A percentile compares a stretch with the other conserved stretches of the same genome.
These are phyloP conservation scores for Nasonovia ribisnigri DNA, from an alignment of 2,888 invertebrate species.

Conservation along the genomic window DNA sequence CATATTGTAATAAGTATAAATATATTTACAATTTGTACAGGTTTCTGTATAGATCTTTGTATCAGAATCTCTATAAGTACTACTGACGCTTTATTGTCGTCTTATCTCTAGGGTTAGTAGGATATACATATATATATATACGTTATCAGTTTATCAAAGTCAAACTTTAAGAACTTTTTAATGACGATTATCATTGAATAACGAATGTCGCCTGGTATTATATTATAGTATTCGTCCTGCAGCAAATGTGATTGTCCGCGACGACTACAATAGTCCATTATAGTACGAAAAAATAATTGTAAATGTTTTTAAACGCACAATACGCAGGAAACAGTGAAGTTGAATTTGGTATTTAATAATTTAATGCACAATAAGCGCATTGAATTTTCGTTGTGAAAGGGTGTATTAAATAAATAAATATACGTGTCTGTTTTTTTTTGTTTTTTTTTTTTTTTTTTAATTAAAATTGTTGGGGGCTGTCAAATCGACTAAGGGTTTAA, in stretches of 20 bases:
- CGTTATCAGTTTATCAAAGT: not conserved
- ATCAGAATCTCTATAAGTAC: too few species aligned
- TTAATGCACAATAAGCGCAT: not conserved
- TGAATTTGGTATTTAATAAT: not conserved
- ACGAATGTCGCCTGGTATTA: not conserved
- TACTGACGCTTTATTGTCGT: too few species aligned
- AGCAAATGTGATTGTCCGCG: not conserved
- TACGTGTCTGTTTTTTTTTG: not conserved
- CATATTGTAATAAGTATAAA: too few species aligned
- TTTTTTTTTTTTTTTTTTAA: not conserved
- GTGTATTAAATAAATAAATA: conserved; percentile 3
- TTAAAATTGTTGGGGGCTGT: not conserved
- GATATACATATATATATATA: not conserved
- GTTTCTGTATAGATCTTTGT: too few species aligned
- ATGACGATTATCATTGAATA: not conserved
- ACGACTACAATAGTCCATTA: not conserved
- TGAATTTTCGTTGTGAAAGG: not conserved
- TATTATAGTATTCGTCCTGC: too few species aligned
- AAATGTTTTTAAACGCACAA: not conserved
- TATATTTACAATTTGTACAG: too few species aligned
- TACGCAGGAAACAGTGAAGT: not conserved
- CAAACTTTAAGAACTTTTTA: not conserved
- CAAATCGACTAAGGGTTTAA: not conserved
- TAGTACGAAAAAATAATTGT: not conserved
- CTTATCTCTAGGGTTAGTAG: not conserved